A percentile compares a stretch with the other conserved stretches of the same genome.
Evolutionary conservation across 1,140 invertebrate species (phyloP).

Genomic region (Drosophila sturtevanti): DNA sequence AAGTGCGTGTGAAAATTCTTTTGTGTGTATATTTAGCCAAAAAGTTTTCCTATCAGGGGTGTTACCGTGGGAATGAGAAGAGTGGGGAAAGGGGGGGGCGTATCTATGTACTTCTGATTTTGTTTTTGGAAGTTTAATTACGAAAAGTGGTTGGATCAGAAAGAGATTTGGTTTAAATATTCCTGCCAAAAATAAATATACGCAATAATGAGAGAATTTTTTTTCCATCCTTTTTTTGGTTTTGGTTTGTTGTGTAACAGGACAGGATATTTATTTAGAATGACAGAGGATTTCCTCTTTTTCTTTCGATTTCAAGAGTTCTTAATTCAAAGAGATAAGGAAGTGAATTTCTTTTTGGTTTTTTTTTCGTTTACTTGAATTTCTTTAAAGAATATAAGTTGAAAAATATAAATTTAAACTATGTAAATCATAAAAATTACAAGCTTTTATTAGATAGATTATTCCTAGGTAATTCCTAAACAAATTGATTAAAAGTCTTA

Average conservation of each 20-base stretch:
- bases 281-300: not conserved
- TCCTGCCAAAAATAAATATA: not conserved
- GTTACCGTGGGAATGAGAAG: too few species aligned
- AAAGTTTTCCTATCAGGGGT: not conserved
- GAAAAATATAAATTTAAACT: too few species aligned
- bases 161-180: slow-evolving; percentile 4
- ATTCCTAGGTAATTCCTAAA: too few species aligned
- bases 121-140: slow-evolving; percentile 57
- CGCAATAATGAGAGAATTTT: not conserved
- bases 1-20: slow-evolving; percentile 60
- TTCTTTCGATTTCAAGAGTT: too few species aligned
- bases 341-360: too few species aligned
- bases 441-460: too few species aligned
- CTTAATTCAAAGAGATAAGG: too few species aligned
- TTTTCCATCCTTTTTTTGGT: not conserved
- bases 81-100: not conserved
- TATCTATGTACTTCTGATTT: slow-evolving; percentile 15
- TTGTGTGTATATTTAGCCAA: slow-evolving; percentile 11
- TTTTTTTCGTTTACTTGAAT: too few species aligned
- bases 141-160: slow-evolving; percentile 41
- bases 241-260: too few species aligned
- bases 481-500: too few species aligned
- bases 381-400: too few species aligned
- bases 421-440: too few species aligned
- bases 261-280: not conserved